Evolutionary conservation across 1,140 invertebrate species (phyloP), one percentile per base, ranked within the genome.

Genomic region (Orius laevigatus): DNA sequence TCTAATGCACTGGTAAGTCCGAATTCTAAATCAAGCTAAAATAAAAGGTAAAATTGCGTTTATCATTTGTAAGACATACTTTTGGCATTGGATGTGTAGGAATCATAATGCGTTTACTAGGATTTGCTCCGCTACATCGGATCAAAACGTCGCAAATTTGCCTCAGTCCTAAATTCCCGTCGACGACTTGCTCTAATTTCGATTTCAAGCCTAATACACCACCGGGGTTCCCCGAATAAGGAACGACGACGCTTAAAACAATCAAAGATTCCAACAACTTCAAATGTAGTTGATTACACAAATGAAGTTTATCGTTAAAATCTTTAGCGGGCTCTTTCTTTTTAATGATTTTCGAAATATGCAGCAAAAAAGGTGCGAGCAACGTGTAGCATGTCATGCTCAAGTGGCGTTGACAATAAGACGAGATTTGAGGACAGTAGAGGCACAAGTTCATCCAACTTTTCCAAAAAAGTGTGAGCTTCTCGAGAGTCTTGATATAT

Each of bases 371-470:
- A 49, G 68, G 43, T 49, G 61, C 61, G 32, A 70, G 58, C 43
- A 72, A 56, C 42, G 59, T 59, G 43, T 60, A 63, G 46, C 61
- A 63, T 52, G 38, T 20, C 19, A 48, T 47, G 38, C 46, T 50
- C 16, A 47, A 41, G 36, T 49, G 47, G 8, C 52, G 11, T 1
- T 62, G 61, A 11, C 73, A 55, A 58, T 68, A 63, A 42, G 53
- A 50, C 4, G 73, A 63, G 57, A 76, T 72, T 59, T 66, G 59
- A 1, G 74, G 72, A 51, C 73, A 74, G 57, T 67, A 72, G 6
- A 75, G 53, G 15, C 68, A 68, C 5, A 79, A 60, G 2, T 66
- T 66, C 0, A 73, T 69, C 40, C 69, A 71, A 2, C 71, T 69
- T 55, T 66, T 67, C 75, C 75, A 78, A 33, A 70, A 69, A 14